Conservation (phyloP, 2,888 invertebrate genomes). For the Camptogramma bilineatum region DNA sequence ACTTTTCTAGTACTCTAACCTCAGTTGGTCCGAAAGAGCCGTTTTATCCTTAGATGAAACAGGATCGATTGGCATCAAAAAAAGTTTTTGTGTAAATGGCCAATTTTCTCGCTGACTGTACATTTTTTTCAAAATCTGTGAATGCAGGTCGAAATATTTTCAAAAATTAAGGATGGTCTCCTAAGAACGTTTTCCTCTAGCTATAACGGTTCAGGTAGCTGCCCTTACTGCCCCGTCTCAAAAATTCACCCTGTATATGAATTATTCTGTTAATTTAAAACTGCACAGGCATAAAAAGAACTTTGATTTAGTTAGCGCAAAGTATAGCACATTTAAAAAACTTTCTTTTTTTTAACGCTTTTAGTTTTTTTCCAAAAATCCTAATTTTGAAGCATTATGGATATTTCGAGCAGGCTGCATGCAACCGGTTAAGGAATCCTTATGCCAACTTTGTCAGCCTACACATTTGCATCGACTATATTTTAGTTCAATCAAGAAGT, state of each 20-base stretch:
- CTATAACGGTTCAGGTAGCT: too few species aligned
- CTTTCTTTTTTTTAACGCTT: background rate
- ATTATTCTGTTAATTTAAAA: slow-evolving; percentile 4
- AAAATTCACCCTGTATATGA: slow-evolving; percentile 29
- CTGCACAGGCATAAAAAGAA: slow-evolving; percentile 1
- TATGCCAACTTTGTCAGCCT: slow-evolving; percentile 43
- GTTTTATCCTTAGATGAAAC: too few species aligned
- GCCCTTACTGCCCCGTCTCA: too few species aligned
- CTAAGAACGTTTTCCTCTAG: slow-evolving; percentile 45
- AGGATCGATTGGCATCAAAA: too few species aligned
- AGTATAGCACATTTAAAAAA: too few species aligned
- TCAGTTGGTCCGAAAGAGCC: too few species aligned
- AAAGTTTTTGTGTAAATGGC: too few species aligned
- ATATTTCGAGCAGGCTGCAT: slow-evolving; percentile 21
- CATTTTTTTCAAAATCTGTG: too few species aligned
- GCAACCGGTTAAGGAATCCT: slow-evolving; percentile 38
- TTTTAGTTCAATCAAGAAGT: slow-evolving; percentile 42
- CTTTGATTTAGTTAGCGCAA: slow-evolving; percentile 4
- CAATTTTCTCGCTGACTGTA: too few species aligned
- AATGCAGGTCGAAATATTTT: too few species aligned
- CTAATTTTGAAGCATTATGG: slow-evolving; percentile 20
- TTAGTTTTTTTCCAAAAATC: slow-evolving; percentile 13
- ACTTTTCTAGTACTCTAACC: too few species aligned
- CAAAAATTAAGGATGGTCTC: too few species aligned
- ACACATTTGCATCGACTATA: slow-evolving; percentile 51